These are phyloP conservation scores for Turritopsis rubra DNA, from an alignment of 30 jellyfish, hydroid and myxozoan species.

Conservation along the genomic window DNA sequence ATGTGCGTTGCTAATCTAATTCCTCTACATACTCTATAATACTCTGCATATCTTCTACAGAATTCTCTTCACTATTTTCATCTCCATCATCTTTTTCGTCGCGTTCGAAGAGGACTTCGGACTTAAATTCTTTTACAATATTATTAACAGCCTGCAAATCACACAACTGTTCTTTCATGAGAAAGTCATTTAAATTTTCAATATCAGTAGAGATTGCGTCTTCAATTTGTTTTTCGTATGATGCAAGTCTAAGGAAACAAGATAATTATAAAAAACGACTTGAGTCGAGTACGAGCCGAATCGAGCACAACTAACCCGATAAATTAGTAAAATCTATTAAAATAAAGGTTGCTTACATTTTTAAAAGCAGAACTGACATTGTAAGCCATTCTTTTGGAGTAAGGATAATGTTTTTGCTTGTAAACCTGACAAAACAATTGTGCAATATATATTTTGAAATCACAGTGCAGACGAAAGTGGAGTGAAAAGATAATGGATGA, in stretches of 20 bases:
- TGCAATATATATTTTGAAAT: no score
- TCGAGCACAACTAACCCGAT: background rate
- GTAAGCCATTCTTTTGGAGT: background rate
- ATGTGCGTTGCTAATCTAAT: background rate
- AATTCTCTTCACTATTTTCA: background rate
- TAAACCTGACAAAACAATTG: background rate
- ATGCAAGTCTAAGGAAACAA: background rate
- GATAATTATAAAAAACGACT: no score
- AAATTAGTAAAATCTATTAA: background rate
- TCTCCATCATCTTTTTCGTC: background rate
- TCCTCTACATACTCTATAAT: background rate
- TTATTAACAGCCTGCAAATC: background rate
- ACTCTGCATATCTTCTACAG: background rate
- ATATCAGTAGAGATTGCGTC: background rate
- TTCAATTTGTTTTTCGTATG: background rate
- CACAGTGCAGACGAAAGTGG: no score
- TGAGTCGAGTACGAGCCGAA: background rate
- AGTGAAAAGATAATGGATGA: background rate
- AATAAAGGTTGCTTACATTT: background rate
- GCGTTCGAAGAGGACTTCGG: background rate
- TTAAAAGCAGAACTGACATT: background rate
- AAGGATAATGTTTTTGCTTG: background rate
- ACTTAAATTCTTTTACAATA: background rate
- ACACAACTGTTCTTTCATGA: background rate
- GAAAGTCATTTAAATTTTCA: background rate